phyloP scores from a whole-genome alignment of 1,140 invertebrate genomes.

The Batillaria attramentaria region DNA sequence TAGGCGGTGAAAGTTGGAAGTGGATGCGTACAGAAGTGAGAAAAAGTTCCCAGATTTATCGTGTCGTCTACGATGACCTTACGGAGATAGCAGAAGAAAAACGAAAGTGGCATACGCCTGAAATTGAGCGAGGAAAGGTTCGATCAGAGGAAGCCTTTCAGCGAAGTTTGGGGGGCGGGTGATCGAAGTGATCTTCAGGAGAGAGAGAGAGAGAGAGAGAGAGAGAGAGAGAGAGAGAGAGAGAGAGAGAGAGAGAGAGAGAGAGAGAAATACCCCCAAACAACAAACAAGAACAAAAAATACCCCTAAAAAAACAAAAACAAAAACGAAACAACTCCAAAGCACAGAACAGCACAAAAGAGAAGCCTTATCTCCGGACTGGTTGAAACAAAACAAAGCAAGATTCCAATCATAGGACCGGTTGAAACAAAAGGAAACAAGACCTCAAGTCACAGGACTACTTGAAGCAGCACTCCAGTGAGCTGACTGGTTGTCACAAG shows the following conservation, averaged over 20 bases:
- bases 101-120: no score
- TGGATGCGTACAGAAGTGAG: no score
- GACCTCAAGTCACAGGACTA: not conserved
- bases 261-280: not conserved
- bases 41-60: no score
- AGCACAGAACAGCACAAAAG: not conserved
- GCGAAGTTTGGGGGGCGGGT: no score
- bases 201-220: slow-evolving; percentile 29
- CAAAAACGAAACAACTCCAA: not conserved
- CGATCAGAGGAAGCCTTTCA: no score
- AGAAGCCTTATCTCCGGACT: not conserved
- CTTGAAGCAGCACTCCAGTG: no score
- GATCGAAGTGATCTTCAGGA: not conserved
- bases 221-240: not conserved
- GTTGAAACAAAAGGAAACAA: not conserved
- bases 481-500: no score
- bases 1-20: no score
- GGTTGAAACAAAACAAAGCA: not conserved
- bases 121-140: no score
- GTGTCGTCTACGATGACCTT: no score
- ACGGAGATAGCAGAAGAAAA: no score
- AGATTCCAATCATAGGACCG: not conserved
- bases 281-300: not conserved
- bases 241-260: not conserved
- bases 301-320: not conserved